Percentiles rank a stretch among this genome's conserved stretches.
These are phyloP conservation scores for Notechis scutatus DNA, from an alignment of 2,113 vertebrate genomes.

Conservation along the genomic window DNA sequence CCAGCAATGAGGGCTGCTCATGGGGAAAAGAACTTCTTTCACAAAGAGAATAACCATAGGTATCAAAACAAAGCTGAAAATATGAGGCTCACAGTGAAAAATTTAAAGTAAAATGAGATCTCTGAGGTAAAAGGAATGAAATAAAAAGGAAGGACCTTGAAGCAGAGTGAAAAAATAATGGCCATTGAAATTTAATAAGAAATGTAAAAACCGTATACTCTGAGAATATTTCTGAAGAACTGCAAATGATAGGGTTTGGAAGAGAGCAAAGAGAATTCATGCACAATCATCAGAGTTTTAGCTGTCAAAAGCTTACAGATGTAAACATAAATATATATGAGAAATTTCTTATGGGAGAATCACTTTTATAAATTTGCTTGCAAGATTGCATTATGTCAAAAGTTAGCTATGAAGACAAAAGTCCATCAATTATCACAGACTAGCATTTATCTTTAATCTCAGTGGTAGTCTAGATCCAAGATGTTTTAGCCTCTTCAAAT, in stretches of 20 bases:
- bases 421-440: not conserved
- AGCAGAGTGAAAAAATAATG: not conserved
- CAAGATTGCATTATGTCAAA: not conserved
- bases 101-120: not conserved
- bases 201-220: not conserved
- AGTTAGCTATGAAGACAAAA: not conserved
- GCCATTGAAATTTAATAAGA: not conserved
- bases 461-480: not conserved
- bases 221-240: not conserved
- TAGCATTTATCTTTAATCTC: not conserved
- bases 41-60: not conserved
- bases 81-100: not conserved
- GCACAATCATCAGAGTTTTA: not conserved
- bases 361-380: not conserved
- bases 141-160: not conserved
- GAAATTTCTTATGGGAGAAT: not conserved
- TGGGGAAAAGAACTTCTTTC: not conserved
- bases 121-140: slow-evolving; percentile 3
- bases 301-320: not conserved
- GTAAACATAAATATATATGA: not conserved
- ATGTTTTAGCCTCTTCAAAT: not conserved
- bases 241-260: not conserved
- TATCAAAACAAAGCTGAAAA: not conserved
- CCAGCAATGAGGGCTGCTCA: not conserved
- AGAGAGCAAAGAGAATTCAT: not conserved